Evolutionary conservation across 2,888 invertebrate genomes (phyloP).

Genomic region (Xanthia icteritia): DNA sequence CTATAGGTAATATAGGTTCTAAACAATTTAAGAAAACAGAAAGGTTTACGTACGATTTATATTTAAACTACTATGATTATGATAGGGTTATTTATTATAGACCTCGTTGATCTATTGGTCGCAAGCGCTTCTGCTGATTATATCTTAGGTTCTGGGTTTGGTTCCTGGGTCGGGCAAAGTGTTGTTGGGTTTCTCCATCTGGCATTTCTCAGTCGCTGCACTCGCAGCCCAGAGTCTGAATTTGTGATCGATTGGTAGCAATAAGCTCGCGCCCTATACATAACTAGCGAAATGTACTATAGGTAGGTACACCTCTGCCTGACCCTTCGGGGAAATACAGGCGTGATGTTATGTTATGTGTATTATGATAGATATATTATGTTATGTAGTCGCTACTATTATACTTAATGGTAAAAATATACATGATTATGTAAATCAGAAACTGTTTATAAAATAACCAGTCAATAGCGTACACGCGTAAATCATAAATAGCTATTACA

Average conservation of each 20-base stretch:
- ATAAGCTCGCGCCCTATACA: background rate
- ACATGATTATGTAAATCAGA: background rate
- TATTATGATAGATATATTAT: background rate
- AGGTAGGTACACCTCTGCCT: background rate
- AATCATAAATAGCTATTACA: constrained; percentile 13
- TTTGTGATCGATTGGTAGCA: background rate
- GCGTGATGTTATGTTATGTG: background rate
- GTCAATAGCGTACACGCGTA: background rate
- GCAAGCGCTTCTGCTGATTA: background rate
- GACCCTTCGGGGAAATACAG: background rate
- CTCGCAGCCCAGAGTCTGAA: background rate
- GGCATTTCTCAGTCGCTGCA: background rate
- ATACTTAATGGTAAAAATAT: background rate
- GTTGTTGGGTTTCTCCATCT: background rate
- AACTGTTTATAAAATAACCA: background rate
- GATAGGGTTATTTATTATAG: too few species aligned
- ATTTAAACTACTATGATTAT: too few species aligned
- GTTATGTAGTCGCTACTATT: background rate
- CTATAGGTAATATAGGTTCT: background rate
- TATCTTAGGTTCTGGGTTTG: background rate
- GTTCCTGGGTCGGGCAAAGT: background rate
- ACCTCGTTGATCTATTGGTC: too few species aligned
- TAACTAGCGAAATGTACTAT: background rate
- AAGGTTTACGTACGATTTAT: too few species aligned
- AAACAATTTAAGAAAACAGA: constrained; percentile 1